These are phyloP conservation scores for Holocentrus rufus DNA, from an alignment of 2,797 vertebrate genomes.

Conservation along the genomic window DNA sequence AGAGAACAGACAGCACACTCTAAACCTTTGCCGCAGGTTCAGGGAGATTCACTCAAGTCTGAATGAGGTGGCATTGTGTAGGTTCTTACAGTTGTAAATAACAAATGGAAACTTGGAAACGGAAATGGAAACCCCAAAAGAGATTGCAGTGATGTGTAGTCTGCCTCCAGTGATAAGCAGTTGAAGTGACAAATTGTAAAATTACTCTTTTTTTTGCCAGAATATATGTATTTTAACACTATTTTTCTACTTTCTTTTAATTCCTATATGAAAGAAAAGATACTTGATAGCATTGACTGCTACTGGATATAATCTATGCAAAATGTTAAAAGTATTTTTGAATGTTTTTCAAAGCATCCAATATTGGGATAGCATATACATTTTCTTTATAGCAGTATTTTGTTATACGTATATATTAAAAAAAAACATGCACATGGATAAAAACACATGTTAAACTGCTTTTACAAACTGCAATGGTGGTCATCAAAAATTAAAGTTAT, in stretches of 20 bases:
- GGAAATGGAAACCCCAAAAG: conserved; percentile 33
- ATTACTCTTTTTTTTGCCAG: conserved; percentile 45
- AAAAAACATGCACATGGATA: too few relatives aligned
- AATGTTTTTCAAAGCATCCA: not conserved
- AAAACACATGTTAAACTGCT: too few relatives aligned
- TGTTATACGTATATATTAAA: too few relatives aligned
- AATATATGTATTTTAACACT: conserved; percentile 67
- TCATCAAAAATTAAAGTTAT: too few relatives aligned
- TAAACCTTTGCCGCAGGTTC: not conserved
- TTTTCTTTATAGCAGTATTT: too few relatives aligned
- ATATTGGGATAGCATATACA: conserved; percentile 23
- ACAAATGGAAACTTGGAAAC: conserved; percentile 47
- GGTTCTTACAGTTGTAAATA: conserved; percentile 51
- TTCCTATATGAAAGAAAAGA: conserved; percentile 47
- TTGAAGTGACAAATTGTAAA: conserved; percentile 50
- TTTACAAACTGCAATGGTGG: too few relatives aligned
- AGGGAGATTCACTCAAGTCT: conserved; percentile 9
- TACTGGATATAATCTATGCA: conserved; percentile 11
- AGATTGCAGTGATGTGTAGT: conserved; percentile 29
- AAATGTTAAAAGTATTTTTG: not conserved
- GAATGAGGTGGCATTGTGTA: conserved; percentile 24
- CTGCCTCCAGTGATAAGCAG: conserved; percentile 27
- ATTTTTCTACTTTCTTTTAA: conserved; percentile 49
- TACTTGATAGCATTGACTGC: conserved; percentile 44
- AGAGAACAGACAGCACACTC: not conserved